Evolutionary conservation across 92 coral and sea anemone species (phyloP).

Genomic region (Zoanthus sociatus): DNA sequence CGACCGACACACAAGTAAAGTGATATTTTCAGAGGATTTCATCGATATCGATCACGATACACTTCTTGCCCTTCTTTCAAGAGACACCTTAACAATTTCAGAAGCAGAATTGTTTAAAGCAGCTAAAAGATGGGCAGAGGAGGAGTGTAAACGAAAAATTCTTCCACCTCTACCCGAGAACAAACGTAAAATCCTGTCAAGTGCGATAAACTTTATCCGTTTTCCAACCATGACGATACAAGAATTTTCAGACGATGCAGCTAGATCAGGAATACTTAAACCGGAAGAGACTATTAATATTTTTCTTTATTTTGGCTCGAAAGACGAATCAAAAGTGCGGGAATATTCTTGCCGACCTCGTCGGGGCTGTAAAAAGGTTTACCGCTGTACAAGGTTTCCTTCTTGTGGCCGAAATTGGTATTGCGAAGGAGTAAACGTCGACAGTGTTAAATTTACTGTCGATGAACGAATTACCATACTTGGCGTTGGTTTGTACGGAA

Average conservation of each 20-base stretch:
- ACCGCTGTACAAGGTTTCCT: constrained; percentile 77
- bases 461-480: constrained; percentile 72
- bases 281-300: constrained; percentile 81
- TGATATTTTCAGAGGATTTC: constrained; percentile 77
- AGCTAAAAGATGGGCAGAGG: constrained; percentile 81
- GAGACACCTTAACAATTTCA: constrained; percentile 78
- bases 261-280: constrained; percentile 81
- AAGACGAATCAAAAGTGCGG: constrained; percentile 76
- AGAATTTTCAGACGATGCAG: constrained; percentile 88
- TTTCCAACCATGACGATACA: constrained; percentile 86
- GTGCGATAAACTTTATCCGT: constrained; percentile 77
- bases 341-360: constrained; percentile 74
- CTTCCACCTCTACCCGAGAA: constrained; percentile 76
- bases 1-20: constrained; percentile 82
- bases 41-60: constrained; percentile 74
- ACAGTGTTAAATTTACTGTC: constrained; percentile 83
- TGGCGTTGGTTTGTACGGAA: constrained; percentile 87
- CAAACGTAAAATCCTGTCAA: constrained; percentile 76
- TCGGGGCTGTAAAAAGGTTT: constrained; percentile 74
- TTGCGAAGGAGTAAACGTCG: constrained; percentile 86
- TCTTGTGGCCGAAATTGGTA: constrained; percentile 76
- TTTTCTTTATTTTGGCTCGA: constrained; percentile 83
- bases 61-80: constrained; percentile 75
- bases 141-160: constrained; percentile 72
- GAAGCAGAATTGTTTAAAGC: constrained; percentile 86